phyloP scores from a whole-genome alignment of 2,888 invertebrate species.

The Ormyrus nitidulus region DNA sequence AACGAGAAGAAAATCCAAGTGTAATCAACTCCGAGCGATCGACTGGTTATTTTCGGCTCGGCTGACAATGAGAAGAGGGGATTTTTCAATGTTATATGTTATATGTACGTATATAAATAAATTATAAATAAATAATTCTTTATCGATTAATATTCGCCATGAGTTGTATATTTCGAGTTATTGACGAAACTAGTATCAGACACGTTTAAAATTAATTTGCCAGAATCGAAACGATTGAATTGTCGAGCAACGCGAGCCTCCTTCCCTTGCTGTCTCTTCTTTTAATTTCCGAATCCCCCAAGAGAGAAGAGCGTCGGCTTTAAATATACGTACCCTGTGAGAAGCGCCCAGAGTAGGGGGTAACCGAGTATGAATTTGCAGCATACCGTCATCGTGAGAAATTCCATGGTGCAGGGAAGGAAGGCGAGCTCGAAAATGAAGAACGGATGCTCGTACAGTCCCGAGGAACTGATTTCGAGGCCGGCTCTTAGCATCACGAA shows the following conservation, averaged over 20 bases:
- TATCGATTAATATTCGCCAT: neutral
- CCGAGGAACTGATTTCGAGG: slow-evolving; percentile 68
- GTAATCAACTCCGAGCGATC: neutral
- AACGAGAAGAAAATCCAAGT: slow-evolving; percentile 32
- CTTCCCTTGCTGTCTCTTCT: too few species aligned
- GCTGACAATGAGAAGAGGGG: neutral
- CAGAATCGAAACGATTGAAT: too few species aligned
- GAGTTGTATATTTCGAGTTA: too few species aligned
- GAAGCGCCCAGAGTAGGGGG: slow-evolving; percentile 70
- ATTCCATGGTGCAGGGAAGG: slow-evolving; percentile 68
- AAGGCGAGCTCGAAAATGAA: slow-evolving; percentile 66
- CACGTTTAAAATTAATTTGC: too few species aligned
- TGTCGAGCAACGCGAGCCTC: too few species aligned
- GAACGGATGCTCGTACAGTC: slow-evolving; percentile 62
- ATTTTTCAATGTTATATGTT: neutral
- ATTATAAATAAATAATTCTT: neutral
- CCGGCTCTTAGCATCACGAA: slow-evolving; percentile 71
- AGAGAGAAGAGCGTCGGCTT: too few species aligned
- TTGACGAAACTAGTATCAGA: too few species aligned
- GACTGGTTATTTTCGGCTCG: too few species aligned
- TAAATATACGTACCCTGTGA: slow-evolving; percentile 64
- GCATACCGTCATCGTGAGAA: slow-evolving; percentile 61
- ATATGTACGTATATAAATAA: neutral
- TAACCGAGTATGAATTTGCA: slow-evolving; percentile 64
- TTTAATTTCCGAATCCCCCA: too few species aligned